These are phyloP conservation scores for Oncorhynchus mykiss DNA, from an alignment of 2,113 vertebrate species.

Conservation along the genomic window DNA sequence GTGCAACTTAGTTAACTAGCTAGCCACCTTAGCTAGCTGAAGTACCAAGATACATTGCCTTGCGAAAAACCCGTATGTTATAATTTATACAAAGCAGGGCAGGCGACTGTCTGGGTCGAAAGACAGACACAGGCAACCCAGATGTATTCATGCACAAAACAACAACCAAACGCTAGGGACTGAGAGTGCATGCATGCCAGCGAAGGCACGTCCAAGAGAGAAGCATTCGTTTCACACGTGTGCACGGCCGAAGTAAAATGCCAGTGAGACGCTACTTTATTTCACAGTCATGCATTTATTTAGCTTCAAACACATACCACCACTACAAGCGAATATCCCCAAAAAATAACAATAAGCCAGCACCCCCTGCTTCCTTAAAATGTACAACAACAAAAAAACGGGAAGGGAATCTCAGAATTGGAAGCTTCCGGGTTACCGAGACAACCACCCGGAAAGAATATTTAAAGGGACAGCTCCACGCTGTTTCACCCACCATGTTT, in stretches of 20 bases:
- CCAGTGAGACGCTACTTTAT: constrained; percentile 12
- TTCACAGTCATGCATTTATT: constrained; percentile 38
- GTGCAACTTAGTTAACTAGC: too few species aligned
- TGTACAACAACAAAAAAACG: constrained; percentile 55
- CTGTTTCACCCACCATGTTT: background rate
- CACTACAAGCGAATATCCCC: constrained; percentile 4
- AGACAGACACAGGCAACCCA: too few species aligned
- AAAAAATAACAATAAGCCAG: constrained; percentile 47
- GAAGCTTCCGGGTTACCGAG: constrained; percentile 69
- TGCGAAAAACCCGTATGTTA: too few species aligned
- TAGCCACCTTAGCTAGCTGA: too few species aligned
- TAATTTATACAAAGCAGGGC: too few species aligned
- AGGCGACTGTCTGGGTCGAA: too few species aligned
- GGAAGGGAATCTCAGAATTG: constrained; percentile 66
- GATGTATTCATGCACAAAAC: too few species aligned
- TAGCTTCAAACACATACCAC: constrained; percentile 70
- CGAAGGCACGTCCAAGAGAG: constrained; percentile 30
- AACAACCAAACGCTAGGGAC: too few species aligned
- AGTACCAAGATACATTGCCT: too few species aligned
- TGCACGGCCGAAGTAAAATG: background rate
- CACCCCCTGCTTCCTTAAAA: constrained; percentile 64
- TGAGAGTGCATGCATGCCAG: background rate
- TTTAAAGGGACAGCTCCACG: constrained; percentile 71
- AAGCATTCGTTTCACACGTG: background rate
- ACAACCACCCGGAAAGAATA: constrained; percentile 57